A percentile compares a stretch with the other conserved stretches of the same genome.
phyloP scores from a whole-genome alignment of 2,888 invertebrate genomes.

The Caenorhabditis zanzibari region DNA sequence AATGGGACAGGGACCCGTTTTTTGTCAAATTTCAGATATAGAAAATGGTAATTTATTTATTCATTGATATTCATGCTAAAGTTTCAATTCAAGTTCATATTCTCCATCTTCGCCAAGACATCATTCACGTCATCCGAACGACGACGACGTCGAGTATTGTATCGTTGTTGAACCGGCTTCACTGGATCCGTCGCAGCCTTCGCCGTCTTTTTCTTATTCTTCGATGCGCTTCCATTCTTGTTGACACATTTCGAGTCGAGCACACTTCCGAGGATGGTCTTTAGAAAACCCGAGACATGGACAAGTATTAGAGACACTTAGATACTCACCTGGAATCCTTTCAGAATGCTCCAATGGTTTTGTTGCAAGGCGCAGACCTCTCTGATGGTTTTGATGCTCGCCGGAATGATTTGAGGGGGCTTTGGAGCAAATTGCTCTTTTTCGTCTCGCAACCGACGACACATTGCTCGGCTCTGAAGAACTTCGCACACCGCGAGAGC shows the following conservation, averaged over 20 bases:
- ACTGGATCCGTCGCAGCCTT: slow-evolving; percentile 32
- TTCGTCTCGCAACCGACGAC: slow-evolving; percentile 41
- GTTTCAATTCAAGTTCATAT: slow-evolving; percentile 4
- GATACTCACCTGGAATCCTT: slow-evolving; percentile 68
- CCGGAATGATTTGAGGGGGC: slow-evolving; percentile 8
- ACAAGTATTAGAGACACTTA: slow-evolving; percentile 3
- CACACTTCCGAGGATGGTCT: slow-evolving; percentile 53
- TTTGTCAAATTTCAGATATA: not conserved
- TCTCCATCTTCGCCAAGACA: slow-evolving; percentile 14
- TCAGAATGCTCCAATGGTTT: slow-evolving; percentile 61
- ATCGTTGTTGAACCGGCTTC: not conserved
- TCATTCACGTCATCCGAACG: slow-evolving; percentile 17
- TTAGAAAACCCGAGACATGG: slow-evolving; percentile 25
- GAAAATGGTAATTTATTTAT: not conserved
- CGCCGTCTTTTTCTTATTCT: not conserved
- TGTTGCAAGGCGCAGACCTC: slow-evolving; percentile 49
- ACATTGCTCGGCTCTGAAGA: slow-evolving; percentile 44
- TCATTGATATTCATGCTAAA: not conserved
- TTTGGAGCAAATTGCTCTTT: slow-evolving; percentile 50
- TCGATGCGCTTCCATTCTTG: slow-evolving; percentile 40
- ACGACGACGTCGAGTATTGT: slow-evolving; percentile 8
- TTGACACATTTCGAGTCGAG: slow-evolving; percentile 31
- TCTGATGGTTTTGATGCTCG: slow-evolving; percentile 47
- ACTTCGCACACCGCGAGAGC: slow-evolving; percentile 67
- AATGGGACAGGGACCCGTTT: not conserved